A percentile compares a stretch with the other conserved stretches of the same genome.
Conservation (phyloP, 1,140 invertebrate species). For the Microplitis demolitor region DNA sequence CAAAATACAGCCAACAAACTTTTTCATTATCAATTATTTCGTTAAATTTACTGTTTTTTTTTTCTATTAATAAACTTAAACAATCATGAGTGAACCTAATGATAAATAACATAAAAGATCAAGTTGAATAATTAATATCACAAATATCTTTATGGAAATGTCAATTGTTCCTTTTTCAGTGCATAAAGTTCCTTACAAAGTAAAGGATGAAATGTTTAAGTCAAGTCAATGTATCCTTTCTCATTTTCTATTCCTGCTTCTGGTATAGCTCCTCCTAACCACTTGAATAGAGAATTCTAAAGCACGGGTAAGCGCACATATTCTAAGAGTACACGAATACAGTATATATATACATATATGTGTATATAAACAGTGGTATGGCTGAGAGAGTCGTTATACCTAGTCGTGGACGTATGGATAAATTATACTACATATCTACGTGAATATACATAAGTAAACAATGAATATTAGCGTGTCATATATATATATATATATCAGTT, state of each 20-base stretch:
- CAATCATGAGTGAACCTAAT: too few relatives aligned
- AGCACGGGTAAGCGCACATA: conserved; percentile 13
- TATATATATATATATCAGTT: neutral
- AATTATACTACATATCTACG: neutral
- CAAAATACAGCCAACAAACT: too few relatives aligned
- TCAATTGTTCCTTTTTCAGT: conserved; percentile 6
- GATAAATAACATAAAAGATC: too few relatives aligned
- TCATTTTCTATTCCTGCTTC: conserved; percentile 1
- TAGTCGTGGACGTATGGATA: neutral
- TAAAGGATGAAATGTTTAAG: conserved; percentile 2
- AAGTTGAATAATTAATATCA: too few relatives aligned
- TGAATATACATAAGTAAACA: conserved; percentile 10
- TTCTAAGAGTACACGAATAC: conserved; percentile 15
- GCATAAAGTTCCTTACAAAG: conserved; percentile 14
- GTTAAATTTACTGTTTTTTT: too few relatives aligned
- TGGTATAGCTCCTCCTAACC: neutral
- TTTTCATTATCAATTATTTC: too few relatives aligned
- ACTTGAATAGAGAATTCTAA: conserved; percentile 20
- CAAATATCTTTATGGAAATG: neutral
- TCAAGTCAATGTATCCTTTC: conserved; percentile 12
- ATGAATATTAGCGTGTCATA: neutral
- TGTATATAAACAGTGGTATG: neutral
- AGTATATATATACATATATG: conserved; percentile 8
- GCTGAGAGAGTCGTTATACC: neutral
- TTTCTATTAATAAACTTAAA: too few relatives aligned